These are phyloP conservation scores for Panthera leo DNA, from an alignment of 2,113 vertebrate genomes.

Conservation along the genomic window DNA sequence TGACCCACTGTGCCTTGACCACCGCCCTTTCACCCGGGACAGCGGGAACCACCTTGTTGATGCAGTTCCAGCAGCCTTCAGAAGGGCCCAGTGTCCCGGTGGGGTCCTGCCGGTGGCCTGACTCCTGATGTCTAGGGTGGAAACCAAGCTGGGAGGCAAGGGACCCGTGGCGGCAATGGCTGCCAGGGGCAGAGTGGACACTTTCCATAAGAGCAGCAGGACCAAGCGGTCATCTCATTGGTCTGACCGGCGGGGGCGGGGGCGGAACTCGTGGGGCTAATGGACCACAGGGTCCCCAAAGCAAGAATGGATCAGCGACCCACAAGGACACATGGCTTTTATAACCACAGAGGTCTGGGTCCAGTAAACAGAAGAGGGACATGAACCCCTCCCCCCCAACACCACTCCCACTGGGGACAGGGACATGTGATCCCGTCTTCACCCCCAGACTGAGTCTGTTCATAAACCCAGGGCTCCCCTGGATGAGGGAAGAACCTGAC, in stretches of 20 bases:
- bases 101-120: not conserved
- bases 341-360: not conserved
- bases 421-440: not conserved
- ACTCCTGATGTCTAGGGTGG: not conserved
- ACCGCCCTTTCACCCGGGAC: not conserved
- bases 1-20: accelerated
- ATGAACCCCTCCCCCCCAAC: not conserved
- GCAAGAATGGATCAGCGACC: not conserved
- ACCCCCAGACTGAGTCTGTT: not conserved
- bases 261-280: not conserved
- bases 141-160: not conserved
- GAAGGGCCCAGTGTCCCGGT: not conserved
- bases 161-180: not conserved
- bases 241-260: too few species aligned
- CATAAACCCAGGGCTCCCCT: not conserved
- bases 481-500: not conserved
- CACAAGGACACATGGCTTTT: not conserved
- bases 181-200: accelerated
- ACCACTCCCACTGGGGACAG: not conserved
- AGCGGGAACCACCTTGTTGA: accelerated
- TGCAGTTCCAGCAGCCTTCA: too few species aligned
- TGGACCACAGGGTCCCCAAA: not conserved
- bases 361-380: not conserved
- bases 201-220: not conserved
- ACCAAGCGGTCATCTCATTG: not conserved